A percentile compares a stretch with the other conserved stretches of the same genome.
Evolutionary conservation across 2,888 invertebrate genomes (phyloP).

Genomic region (Troides oblongomaculatus): DNA sequence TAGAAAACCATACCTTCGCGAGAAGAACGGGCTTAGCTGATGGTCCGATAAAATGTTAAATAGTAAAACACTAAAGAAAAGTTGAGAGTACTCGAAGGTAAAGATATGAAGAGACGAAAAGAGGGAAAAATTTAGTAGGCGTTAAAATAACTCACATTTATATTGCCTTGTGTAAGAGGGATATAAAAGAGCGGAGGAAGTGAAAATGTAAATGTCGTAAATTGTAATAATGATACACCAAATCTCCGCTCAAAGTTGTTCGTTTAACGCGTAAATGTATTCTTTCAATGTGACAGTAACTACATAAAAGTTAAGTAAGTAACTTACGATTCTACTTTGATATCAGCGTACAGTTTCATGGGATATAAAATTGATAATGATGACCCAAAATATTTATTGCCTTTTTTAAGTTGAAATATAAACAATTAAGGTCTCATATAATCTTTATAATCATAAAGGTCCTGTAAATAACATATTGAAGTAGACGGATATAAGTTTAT

Average conservation of each 20-base stretch:
- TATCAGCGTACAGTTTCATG: background rate
- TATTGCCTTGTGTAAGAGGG: constrained; percentile 24
- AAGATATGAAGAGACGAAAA: constrained; percentile 5
- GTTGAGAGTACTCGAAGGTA: constrained; percentile 1
- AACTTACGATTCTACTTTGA: background rate
- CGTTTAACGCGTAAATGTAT: constrained; percentile 27
- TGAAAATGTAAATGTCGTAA: constrained; percentile 30
- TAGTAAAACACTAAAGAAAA: constrained; percentile 14
- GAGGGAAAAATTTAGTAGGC: constrained; percentile 21
- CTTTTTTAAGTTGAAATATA: too few relatives aligned
- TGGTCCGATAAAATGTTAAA: constrained; percentile 8
- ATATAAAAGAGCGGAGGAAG: constrained; percentile 24
- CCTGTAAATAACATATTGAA: too few relatives aligned
- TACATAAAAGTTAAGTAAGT: constrained; percentile 3
- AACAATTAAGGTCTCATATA: too few relatives aligned
- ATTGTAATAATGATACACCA: constrained; percentile 29
- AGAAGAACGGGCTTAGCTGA: constrained; percentile 17
- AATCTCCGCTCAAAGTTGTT: constrained; percentile 27
- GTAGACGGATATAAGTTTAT: background rate
- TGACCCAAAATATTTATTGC: too few relatives aligned
- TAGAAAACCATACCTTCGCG: constrained; percentile 12
- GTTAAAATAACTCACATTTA: constrained; percentile 28
- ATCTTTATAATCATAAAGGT: too few relatives aligned
- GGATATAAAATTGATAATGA: background rate
- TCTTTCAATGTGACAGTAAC: constrained; percentile 19